Percentiles rank a stretch among this genome's conserved stretches.
Evolutionary conservation across 92 coral and sea anemone genomes (phyloP).

Genomic region (Montipora capitata): DNA sequence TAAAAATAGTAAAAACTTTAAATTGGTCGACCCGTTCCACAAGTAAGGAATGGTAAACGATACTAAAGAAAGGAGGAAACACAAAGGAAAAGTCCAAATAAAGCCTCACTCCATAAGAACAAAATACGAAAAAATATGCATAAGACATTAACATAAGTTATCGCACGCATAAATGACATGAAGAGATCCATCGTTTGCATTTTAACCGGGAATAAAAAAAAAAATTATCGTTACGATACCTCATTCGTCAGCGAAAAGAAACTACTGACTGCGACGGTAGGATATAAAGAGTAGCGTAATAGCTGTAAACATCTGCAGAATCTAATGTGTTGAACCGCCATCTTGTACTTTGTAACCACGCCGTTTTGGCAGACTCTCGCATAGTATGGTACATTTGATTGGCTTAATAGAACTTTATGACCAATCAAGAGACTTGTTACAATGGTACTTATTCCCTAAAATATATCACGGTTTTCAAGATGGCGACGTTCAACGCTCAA

Average conservation of each 20-base stretch:
- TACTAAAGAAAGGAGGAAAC: no score
- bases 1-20: no score
- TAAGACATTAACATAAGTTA: no score
- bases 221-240: not conserved
- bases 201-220: not conserved
- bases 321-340: not conserved
- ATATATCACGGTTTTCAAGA: conserved; percentile 37
- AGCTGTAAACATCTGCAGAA: not conserved
- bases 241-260: not conserved
- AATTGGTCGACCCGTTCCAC: no score
- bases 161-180: not conserved
- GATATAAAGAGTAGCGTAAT: not conserved
- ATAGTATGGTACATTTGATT: conserved; percentile 46
- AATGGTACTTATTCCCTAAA: conserved; percentile 25
- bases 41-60: no score
- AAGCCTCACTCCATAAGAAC: no score
- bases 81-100: no score
- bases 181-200: no score
- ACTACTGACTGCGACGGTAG: not conserved
- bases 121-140: no score
- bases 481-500: conserved; percentile 41
- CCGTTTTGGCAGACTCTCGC: not conserved
- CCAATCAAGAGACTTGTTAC: conserved; percentile 58
- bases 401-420: not conserved
- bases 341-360: conserved; percentile 36